These are phyloP conservation scores for Mechanitis messenoides DNA, from an alignment of 2,888 invertebrate genomes.

Conservation along the genomic window DNA sequence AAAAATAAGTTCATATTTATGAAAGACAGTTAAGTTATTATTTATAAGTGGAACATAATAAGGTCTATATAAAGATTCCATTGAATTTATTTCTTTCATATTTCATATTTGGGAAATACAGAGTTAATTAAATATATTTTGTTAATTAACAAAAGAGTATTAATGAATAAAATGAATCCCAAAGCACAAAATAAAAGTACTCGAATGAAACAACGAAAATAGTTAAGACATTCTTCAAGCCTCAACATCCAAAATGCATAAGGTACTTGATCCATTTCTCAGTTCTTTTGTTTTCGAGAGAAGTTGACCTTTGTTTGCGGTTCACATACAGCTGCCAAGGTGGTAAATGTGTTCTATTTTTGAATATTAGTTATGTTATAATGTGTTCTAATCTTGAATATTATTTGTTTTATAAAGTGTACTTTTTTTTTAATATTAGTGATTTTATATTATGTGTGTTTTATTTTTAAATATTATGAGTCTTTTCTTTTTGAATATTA, in stretches of 20 bases:
- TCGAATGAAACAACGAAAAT: slow-evolving; percentile 1
- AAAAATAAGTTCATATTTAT: too few species aligned
- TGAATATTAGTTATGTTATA: background rate
- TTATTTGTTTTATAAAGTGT: too few species aligned
- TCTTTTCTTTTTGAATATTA: too few species aligned
- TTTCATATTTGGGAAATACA: too few species aligned
- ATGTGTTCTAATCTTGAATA: background rate
- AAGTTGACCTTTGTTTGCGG: slow-evolving; percentile 29
- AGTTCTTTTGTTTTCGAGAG: slow-evolving; percentile 26
- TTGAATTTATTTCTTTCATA: too few species aligned
- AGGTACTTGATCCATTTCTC: slow-evolving; percentile 7
- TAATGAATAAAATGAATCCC: background rate
- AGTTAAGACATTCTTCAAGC: slow-evolving; percentile 1
- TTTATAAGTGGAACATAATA: too few species aligned
- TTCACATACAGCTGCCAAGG: slow-evolving; percentile 15
- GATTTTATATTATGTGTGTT: too few species aligned
- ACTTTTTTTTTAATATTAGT: too few species aligned
- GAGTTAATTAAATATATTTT: too few species aligned
- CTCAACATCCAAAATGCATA: slow-evolving; percentile 5
- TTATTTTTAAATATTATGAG: too few species aligned
- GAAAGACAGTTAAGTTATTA: too few species aligned
- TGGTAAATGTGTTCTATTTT: slow-evolving; percentile 7
- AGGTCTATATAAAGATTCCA: too few species aligned
- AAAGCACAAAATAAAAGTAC: background rate
- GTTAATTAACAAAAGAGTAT: background rate